A percentile compares a stretch with the other conserved stretches of the same genome.
Evolutionary conservation across 2,888 invertebrate species (phyloP).

Genomic region (Choreutis nemorana): DNA sequence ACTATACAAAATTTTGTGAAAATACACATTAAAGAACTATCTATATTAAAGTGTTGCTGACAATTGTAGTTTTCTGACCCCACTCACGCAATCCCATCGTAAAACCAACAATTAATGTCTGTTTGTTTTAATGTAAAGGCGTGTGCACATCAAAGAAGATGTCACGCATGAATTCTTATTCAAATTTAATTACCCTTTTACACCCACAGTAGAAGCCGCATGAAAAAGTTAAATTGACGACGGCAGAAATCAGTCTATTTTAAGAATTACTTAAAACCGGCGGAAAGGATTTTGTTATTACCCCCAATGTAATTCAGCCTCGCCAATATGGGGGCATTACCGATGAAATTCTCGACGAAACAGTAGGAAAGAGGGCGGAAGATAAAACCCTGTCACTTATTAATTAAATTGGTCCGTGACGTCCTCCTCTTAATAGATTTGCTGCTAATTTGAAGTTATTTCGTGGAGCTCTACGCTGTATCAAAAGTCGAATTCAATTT

Average conservation of each 20-base stretch:
- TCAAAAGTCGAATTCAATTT: conserved; percentile 37
- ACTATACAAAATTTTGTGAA: too few species aligned
- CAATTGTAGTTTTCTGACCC: conserved; percentile 38
- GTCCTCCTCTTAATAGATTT: conserved; percentile 59
- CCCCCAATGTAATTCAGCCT: conserved; percentile 47
- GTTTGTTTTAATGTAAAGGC: conserved; percentile 41
- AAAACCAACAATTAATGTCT: conserved; percentile 54
- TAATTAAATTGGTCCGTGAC: conserved; percentile 59
- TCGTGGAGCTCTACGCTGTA: conserved; percentile 33
- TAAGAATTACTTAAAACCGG: too few species aligned
- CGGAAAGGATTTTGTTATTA: conserved; percentile 29
- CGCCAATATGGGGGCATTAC: conserved; percentile 46
- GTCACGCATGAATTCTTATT: conserved; percentile 32
- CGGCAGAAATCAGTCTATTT: too few species aligned
- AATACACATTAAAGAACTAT: too few species aligned
- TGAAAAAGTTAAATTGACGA: background rate
- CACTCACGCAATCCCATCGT: conserved; percentile 53
- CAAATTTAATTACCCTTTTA: conserved; percentile 29
- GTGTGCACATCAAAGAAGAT: conserved; percentile 46
- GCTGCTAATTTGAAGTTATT: conserved; percentile 57
- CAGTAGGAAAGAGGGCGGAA: conserved; percentile 46
- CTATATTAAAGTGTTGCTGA: too few species aligned
- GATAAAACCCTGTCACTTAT: conserved; percentile 60
- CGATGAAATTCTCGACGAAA: conserved; percentile 46
- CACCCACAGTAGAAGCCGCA: conserved; percentile 14